Conservation (phyloP, 1,140 invertebrate genomes). For the Hormaphis cornu region DNA sequence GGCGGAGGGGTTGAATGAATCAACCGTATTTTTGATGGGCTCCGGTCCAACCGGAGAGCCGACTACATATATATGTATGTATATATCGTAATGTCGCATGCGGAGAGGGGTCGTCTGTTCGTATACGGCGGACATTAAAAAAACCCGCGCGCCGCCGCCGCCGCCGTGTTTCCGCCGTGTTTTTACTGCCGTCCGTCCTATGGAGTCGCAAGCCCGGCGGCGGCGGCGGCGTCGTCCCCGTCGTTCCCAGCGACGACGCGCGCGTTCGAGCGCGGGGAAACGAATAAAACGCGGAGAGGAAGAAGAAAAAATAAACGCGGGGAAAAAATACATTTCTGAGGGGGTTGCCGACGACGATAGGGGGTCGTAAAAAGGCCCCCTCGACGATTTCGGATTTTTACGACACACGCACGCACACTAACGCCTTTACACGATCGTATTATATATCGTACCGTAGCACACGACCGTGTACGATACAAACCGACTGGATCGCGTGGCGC, state of each 20-base stretch:
- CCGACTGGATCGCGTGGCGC: no score
- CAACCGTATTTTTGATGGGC: conserved; percentile 13
- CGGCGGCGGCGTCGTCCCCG: not conserved
- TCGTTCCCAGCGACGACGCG: not conserved
- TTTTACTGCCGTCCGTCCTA: conserved; percentile 23
- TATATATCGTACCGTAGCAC: no score
- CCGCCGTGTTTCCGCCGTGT: not conserved
- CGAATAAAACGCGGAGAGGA: not conserved
- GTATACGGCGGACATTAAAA: conserved; percentile 9
- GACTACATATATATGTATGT: not conserved
- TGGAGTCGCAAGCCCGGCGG: not conserved
- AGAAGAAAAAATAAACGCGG: not conserved
- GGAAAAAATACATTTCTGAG: not conserved
- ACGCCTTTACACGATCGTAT: not conserved
- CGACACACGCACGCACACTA: not conserved
- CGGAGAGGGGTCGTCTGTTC: not conserved
- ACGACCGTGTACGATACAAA: no score
- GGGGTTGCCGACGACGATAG: conserved; percentile 19
- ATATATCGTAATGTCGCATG: not conserved
- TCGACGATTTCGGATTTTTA: conserved; percentile 24
- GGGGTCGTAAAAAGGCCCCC: conserved; percentile 32
- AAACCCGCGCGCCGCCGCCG: not conserved
- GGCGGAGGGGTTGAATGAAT: conserved; percentile 7
- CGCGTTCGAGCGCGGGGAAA: not conserved
- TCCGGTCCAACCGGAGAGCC: conserved; percentile 3